Evolutionary conservation across 2,888 invertebrate genomes (phyloP).

Genomic region (Zhuqinia jingwanae): DNA sequence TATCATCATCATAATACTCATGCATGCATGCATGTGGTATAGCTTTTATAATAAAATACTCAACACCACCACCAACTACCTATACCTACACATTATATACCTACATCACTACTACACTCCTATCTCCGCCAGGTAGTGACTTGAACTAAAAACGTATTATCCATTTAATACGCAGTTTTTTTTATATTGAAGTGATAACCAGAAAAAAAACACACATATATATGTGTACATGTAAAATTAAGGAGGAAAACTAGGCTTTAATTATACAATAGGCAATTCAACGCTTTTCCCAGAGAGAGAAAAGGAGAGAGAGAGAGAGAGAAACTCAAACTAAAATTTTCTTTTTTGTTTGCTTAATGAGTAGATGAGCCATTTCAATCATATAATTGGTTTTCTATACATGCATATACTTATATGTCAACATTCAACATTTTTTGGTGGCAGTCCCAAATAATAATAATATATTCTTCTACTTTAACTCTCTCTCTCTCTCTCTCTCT

Average conservation of each 20-base stretch:
- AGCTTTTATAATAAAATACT: too few relatives aligned
- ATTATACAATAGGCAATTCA: constrained; percentile 60
- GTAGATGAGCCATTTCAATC: constrained; percentile 69
- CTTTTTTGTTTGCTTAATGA: constrained; percentile 68
- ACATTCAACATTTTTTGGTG: constrained; percentile 61
- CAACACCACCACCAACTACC: too few relatives aligned
- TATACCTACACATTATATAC: too few relatives aligned
- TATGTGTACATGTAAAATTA: constrained; percentile 50
- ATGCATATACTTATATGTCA: constrained; percentile 32
- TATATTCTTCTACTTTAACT: too few relatives aligned
- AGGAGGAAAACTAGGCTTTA: constrained; percentile 53
- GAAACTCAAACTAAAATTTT: constrained; percentile 57
- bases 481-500: too few relatives aligned
- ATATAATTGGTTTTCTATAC: constrained; percentile 67
- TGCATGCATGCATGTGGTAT: too few relatives aligned
- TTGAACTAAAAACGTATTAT: not conserved
- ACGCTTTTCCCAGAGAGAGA: too few relatives aligned
- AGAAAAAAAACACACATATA: constrained; percentile 29
- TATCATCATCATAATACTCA: not conserved
- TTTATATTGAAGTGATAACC: constrained; percentile 18
- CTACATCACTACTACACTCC: too few relatives aligned
- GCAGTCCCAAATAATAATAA: too few relatives aligned
- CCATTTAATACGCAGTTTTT: not conserved
- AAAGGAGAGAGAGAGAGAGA: constrained; percentile 32
- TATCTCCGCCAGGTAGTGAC: not conserved